Evolutionary conservation across 2,113 vertebrate species (phyloP).

Genomic region (Silurus meridionalis): DNA sequence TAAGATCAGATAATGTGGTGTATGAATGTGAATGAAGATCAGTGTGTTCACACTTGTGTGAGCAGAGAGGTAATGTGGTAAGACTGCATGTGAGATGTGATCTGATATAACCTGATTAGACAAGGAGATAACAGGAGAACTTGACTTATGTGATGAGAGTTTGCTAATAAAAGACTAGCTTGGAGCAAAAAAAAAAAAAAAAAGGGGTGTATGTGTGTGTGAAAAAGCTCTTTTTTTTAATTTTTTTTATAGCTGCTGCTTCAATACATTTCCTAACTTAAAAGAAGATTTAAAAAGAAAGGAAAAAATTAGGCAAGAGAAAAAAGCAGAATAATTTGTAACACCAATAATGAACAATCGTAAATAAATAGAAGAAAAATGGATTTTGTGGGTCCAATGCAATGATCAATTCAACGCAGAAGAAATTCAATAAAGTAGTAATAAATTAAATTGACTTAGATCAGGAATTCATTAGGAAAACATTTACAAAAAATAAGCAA

Average conservation of each 20-base stretch:
- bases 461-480: neutral
- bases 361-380: neutral
- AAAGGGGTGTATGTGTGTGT: neutral
- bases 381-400: too few species aligned
- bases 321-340: neutral
- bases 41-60: neutral
- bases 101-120: conserved; percentile 22
- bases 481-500: neutral
- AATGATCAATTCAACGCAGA: too few species aligned
- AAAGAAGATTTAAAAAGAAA: neutral
- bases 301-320: neutral
- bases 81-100: neutral
- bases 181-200: neutral
- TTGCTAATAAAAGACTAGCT: conserved; percentile 13
- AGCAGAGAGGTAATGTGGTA: neutral
- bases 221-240: neutral
- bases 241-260: neutral
- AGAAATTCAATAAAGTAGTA: too few species aligned
- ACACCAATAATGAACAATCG: neutral
- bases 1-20: neutral
- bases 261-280: neutral
- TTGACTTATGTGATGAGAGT: conserved; percentile 9
- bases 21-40: neutral
- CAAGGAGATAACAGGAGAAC: conserved; percentile 23
- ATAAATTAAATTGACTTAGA: neutral